phyloP scores from a whole-genome alignment of 2,797 vertebrate species.

The Pogoniulus pusillus region DNA sequence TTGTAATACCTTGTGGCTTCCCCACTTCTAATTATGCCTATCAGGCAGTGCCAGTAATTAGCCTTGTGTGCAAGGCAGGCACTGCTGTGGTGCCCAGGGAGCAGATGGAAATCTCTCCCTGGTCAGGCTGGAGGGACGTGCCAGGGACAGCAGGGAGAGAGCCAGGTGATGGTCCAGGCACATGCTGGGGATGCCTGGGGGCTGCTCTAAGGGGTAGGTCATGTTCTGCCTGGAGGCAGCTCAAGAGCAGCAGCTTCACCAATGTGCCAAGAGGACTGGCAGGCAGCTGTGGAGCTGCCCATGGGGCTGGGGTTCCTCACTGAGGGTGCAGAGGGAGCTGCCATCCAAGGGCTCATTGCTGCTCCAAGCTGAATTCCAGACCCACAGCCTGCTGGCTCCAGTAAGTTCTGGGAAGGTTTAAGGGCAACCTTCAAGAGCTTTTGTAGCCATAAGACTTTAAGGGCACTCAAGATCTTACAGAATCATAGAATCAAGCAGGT shows the following conservation, averaged over 20 bases:
- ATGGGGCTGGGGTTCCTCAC: neutral
- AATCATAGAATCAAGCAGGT: no score
- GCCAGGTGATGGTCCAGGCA: neutral
- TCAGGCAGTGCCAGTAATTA: neutral
- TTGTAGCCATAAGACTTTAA: neutral
- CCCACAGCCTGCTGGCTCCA: neutral
- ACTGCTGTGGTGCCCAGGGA: neutral
- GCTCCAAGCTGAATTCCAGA: neutral
- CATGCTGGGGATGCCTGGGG: rapidly evolving
- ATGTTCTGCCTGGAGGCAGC: rapidly evolving
- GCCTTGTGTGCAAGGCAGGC: rapidly evolving
- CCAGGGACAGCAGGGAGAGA: neutral
- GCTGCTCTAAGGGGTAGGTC: neutral
- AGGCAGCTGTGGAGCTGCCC: rapidly evolving
- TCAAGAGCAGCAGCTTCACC: neutral
- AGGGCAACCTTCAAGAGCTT: neutral
- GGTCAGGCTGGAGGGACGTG: neutral
- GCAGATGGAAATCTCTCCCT: neutral
- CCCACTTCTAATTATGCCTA: neutral
- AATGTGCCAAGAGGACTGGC: rapidly evolving
- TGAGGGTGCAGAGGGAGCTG: neutral
- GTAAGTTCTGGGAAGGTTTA: neutral
- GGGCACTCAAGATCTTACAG: no score
- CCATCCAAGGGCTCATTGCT: neutral
- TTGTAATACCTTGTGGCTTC: neutral